Base-by-base conservation (phyloP, 2,113 vertebrate genomes). In the Pao palembangensis region DNA sequence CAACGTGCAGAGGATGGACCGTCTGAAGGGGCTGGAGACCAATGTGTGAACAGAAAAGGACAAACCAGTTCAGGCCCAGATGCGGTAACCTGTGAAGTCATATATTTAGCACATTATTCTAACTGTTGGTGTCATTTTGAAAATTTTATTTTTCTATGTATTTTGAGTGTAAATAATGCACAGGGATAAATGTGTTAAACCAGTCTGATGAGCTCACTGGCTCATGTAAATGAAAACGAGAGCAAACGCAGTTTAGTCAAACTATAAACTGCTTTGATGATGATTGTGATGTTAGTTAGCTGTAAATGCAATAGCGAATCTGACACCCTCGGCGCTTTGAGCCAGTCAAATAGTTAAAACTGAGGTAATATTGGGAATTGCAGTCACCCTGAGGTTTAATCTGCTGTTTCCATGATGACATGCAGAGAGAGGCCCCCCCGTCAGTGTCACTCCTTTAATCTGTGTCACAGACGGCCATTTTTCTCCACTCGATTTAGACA, bases 1-100 rank as follows among this genome's bases (percentile, higher is more conserved):
- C 85, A 99, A 99, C 69, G 91, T 98, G 93, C 94, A 98, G 81
- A 86, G 96, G 48, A 98, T 98, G 96, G 93, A 96, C 31, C 97
- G 96, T 13, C 82, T 99, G 53, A 93, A 98, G 16, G 94, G 94
- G 2, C 84, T 98, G 25, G 96, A 99, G 76, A 98, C 95, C 52
- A 95, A 99, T 0, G 96, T 98, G 53, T 98, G 92, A 90, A 10
- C 44, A n/a, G 44, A 17, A 47, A 47, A 16, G n/a, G 17, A 8
- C 44, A 12, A 50, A 62, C 51, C n/a, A 31, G 49, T 66, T 75
- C 65, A 64, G 31, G n/a, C 20, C 52, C 55, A 31, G 34, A n/a
- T 41, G 55, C 38, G 53, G 21, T n/a, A 49, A 49, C 58, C 54
- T 51, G 56, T 41, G 23, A 68, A 67, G 55, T 61, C 67, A 19